Evolutionary conservation across 2,888 invertebrate species (phyloP).

Genomic region (Hydropsyche betteni): DNA sequence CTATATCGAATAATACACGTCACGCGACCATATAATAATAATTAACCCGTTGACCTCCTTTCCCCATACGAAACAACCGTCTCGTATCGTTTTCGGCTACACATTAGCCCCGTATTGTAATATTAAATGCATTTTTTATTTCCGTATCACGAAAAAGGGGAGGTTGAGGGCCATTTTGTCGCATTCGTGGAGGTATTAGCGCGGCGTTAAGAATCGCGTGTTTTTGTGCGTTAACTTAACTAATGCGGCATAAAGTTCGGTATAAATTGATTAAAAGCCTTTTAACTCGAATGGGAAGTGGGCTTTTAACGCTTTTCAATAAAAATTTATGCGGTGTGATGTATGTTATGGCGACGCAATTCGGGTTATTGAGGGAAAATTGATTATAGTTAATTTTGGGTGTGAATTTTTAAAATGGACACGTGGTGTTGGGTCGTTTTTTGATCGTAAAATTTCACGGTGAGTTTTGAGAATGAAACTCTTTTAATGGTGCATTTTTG

Average conservation of each 20-base stretch:
- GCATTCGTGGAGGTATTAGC: neutral
- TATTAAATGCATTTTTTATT: neutral
- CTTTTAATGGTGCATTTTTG: too few relatives aligned
- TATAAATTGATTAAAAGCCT: conserved; percentile 16
- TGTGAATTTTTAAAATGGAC: too few relatives aligned
- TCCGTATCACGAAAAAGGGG: neutral
- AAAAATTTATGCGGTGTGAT: neutral
- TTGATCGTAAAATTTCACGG: too few relatives aligned
- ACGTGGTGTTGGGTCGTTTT: too few relatives aligned
- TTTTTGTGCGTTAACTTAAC: neutral
- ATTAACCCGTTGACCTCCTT: conserved; percentile 30
- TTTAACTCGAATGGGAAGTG: neutral
- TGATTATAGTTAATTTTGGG: too few relatives aligned
- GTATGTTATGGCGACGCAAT: too few relatives aligned
- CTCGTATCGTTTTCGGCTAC: neutral
- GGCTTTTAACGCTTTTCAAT: conserved; percentile 15
- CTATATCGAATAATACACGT: neutral
- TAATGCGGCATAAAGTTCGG: neutral
- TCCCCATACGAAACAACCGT: neutral
- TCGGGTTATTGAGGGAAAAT: too few relatives aligned
- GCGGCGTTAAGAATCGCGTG: conserved; percentile 15
- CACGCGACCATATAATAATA: neutral
- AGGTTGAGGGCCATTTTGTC: neutral
- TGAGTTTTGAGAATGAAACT: too few relatives aligned
- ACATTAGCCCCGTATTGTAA: neutral